Percentiles rank a stretch among this genome's conserved stretches.
Evolutionary conservation across 2,797 vertebrate genomes (phyloP).

Genomic region (Acomys russatus): DNA sequence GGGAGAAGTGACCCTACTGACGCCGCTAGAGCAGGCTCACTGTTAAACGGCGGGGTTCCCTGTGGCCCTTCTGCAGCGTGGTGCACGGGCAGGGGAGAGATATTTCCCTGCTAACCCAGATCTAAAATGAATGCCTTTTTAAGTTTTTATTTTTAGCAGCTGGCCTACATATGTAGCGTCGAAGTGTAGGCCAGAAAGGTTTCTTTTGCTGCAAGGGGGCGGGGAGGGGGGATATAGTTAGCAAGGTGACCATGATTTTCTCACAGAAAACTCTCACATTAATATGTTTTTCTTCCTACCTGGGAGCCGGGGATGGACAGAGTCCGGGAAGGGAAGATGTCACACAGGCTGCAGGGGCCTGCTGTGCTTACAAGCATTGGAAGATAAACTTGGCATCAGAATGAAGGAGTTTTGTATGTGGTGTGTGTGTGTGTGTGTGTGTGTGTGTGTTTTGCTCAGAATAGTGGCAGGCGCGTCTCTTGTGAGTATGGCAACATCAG

Average conservation of each 20-base stretch:
- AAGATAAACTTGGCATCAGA: background rate
- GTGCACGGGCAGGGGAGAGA: background rate
- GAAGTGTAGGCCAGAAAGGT: background rate
- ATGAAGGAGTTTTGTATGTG: no score
- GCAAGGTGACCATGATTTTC: background rate
- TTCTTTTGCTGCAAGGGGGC: background rate
- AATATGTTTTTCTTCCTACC: background rate
- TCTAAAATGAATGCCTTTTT: slow-evolving; percentile 44
- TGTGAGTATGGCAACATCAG: rapidly evolving
- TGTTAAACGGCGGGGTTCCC: background rate
- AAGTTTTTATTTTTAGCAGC: slow-evolving; percentile 65
- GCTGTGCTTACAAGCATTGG: rapidly evolving
- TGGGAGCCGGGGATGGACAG: background rate
- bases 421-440: no score
- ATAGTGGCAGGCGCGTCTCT: background rate
- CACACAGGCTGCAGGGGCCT: no score
- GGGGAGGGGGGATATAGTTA: no score
- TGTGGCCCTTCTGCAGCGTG: background rate
- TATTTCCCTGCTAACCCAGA: slow-evolving; percentile 17
- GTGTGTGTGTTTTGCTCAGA: no score
- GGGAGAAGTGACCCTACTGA: no score
- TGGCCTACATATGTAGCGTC: slow-evolving; percentile 62
- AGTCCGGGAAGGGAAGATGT: background rate
- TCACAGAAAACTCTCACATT: background rate
- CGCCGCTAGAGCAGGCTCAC: background rate